A percentile compares a stretch with the other conserved stretches of the same genome.
Evolutionary conservation across 1,140 invertebrate genomes (phyloP).

Genomic region (Anoplophora glabripennis): DNA sequence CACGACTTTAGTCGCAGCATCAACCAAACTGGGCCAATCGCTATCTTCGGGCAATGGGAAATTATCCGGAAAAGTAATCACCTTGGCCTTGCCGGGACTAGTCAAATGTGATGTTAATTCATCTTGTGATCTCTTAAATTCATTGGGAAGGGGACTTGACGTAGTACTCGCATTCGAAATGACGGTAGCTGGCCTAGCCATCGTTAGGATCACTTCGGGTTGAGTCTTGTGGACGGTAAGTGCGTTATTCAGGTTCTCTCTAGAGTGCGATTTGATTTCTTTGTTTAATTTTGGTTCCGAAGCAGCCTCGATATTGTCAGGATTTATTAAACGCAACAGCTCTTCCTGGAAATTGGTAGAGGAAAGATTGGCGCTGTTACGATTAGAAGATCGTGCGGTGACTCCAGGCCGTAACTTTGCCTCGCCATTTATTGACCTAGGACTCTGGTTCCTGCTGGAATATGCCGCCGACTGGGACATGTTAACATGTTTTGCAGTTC

Average conservation of each 20-base stretch:
- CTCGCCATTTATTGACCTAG: constrained; percentile 55
- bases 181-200: constrained; percentile 69
- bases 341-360: constrained; percentile 81
- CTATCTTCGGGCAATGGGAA: constrained; percentile 62
- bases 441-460: constrained; percentile 61
- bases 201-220: constrained; percentile 67
- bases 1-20: constrained; percentile 72
- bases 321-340: constrained; percentile 83
- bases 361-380: constrained; percentile 63
- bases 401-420: constrained; percentile 53
- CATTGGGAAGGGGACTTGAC: constrained; percentile 58
- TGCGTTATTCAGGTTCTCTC: constrained; percentile 56
- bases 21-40: constrained; percentile 75
- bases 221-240: constrained; percentile 41
- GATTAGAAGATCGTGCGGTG: constrained; percentile 48
- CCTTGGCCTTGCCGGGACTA: constrained; percentile 27
- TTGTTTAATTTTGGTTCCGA: constrained; percentile 33
- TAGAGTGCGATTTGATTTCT: constrained; percentile 42
- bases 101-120: constrained; percentile 34
- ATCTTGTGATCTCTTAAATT: constrained; percentile 61
- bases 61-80: constrained; percentile 31
- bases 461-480: constrained; percentile 35
- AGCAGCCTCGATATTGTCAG: constrained; percentile 65
- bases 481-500: constrained; percentile 44
- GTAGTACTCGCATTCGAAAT: constrained; percentile 65